Evolutionary conservation across 2,113 vertebrate species (phyloP), one percentile per base, ranked within the genome.

Genomic region (Callospermophilus lateralis): DNA sequence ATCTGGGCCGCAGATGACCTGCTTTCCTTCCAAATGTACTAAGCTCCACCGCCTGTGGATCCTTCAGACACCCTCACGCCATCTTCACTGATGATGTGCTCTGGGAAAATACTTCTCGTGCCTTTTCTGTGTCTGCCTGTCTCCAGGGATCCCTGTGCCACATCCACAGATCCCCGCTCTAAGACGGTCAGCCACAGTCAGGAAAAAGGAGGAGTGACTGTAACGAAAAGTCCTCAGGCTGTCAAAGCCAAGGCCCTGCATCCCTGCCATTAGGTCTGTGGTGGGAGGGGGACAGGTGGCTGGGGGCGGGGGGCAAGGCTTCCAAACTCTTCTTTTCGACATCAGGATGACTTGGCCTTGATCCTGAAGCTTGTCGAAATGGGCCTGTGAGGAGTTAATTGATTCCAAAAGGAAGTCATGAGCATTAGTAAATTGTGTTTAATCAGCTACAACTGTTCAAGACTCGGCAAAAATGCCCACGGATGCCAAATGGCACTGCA

Each of bases 311-410:
- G 28, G 65, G 0, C n/a, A 20, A n/a, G 53, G 22, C 88, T 93
- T 74, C 65, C 32, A 32, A 58, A 53, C 17, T 19, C n/a, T 65
- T n/a, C 65, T 42, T 87, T 61, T 84, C n/a, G 51, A 76, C 8
- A 4, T 15, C 45, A 6, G 45, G 85, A 65, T 8, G 39, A 28
- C 9, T 92, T 93, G 96, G 87, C 74, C 13, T 96, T 24, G 0
- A n/a, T 89, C 77, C 89, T 67, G 19, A 26, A 20, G 26, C 48
- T 92, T 88, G 88, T 93, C 90, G 88, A 84, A 68, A 91, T 34
- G 24, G 0, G 8, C 61, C 94, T 51, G 80, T 58, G 70, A 61
- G 79, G 78, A 90, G 55, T 86, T 63, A 81, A 84, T 39, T 65
- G 30, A 63, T 70, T 84, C 55, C 51, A 87, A 78, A n/a, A 37